Percentiles rank a stretch among this genome's conserved stretches.
phyloP scores from a whole-genome alignment of 2,797 vertebrate species.

The Cuniculus paca region DNA sequence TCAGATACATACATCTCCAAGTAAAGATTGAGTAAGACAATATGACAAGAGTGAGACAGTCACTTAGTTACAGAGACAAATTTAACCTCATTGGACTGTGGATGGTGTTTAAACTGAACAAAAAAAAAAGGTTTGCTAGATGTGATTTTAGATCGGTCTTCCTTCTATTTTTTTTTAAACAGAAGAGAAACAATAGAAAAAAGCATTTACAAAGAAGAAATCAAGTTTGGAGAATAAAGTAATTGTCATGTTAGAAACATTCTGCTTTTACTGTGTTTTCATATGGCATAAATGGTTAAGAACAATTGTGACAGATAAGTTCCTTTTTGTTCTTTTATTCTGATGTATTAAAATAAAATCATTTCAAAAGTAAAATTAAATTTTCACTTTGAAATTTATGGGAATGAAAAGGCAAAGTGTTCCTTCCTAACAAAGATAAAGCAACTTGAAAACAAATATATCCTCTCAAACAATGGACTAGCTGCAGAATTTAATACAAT shows the following conservation, averaged over 20 bases:
- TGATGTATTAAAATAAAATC: not conserved
- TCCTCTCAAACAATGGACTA: conserved; percentile 20
- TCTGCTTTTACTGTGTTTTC: not conserved
- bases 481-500: not conserved
- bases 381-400: conserved; percentile 6
- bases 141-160: not conserved
- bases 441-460: conserved; percentile 60
- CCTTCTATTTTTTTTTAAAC: not conserved
- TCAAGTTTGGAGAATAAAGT: not conserved
- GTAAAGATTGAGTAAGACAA: too few relatives aligned
- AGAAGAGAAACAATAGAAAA: not conserved
- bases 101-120: not conserved
- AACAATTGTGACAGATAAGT: not conserved
- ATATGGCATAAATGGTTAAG: not conserved
- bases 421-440: conserved; percentile 8
- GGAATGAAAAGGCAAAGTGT: not conserved
- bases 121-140: not conserved
- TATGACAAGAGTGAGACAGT: too few relatives aligned
- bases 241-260: not conserved
- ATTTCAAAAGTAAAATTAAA: conserved; percentile 47
- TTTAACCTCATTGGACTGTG: too few relatives aligned
- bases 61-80: not conserved
- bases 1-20: not conserved
- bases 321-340: not conserved
- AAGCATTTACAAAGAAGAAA: not conserved